Conservation (phyloP, 2,113 vertebrate species). For the Cochlearius cochlearius region DNA sequence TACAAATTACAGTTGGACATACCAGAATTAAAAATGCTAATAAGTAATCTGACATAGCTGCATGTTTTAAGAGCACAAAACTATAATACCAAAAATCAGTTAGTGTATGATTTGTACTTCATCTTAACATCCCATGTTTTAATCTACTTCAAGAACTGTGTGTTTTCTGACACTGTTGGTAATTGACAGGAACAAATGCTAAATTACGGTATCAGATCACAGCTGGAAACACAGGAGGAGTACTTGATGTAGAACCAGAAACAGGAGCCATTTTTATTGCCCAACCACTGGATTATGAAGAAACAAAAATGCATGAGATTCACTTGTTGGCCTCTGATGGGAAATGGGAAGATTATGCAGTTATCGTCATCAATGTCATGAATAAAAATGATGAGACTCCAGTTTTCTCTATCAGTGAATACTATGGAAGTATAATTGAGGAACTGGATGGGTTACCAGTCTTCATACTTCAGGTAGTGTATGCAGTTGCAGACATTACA, state of each 20-base stretch:
- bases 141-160: neutral
- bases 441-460: constrained; percentile 84
- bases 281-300: constrained; percentile 86
- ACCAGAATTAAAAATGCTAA: neutral
- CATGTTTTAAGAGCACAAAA: neutral
- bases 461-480: constrained; percentile 85
- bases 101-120: neutral
- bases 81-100: neutral
- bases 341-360: constrained; percentile 88
- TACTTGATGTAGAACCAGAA: constrained; percentile 85
- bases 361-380: constrained; percentile 78
- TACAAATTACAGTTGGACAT: neutral
- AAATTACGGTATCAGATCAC: constrained; percentile 89
- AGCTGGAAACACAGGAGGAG: constrained; percentile 82
- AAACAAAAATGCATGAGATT: constrained; percentile 83
- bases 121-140: neutral
- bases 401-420: constrained; percentile 85
- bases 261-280: constrained; percentile 86
- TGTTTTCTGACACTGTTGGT: constrained; percentile 2
- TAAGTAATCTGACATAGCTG: neutral
- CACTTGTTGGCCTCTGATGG: constrained; percentile 87
- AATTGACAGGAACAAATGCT: constrained; percentile 81
- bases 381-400: constrained; percentile 92
- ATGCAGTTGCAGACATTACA: neutral
- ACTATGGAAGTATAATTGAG: constrained; percentile 87